Evolutionary conservation across 2,113 vertebrate genomes (phyloP).

Genomic region (Lophochroa leadbeateri): DNA sequence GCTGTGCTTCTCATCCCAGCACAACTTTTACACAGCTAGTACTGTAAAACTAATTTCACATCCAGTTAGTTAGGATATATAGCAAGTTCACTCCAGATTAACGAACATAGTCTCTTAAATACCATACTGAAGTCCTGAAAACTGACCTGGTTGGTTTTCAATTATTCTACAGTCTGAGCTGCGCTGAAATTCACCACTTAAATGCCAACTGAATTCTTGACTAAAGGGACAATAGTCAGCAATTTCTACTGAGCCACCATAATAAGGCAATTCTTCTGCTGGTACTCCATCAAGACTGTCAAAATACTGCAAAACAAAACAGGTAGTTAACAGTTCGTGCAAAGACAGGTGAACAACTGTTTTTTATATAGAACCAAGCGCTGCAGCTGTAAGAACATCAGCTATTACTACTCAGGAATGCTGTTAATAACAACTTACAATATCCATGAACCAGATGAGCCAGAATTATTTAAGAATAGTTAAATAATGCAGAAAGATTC

Average conservation of each 20-base stretch:
- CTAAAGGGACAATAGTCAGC: constrained; percentile 97
- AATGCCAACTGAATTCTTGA: constrained; percentile 97
- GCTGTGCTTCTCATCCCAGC: not conserved
- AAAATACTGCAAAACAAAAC: constrained; percentile 85
- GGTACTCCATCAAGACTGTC: constrained; percentile 85
- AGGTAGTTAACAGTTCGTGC: not conserved
- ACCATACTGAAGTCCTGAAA: not conserved
- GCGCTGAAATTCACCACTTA: constrained; percentile 93
- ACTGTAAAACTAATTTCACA: not conserved
- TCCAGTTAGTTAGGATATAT: not conserved
- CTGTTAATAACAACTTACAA: not conserved
- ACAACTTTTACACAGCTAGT: not conserved
- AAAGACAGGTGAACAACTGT: not conserved
- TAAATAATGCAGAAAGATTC: not conserved
- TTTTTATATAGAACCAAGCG: not conserved
- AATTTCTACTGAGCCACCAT: constrained; percentile 96
- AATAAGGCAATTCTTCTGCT: constrained; percentile 81
- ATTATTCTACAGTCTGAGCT: constrained; percentile 90
- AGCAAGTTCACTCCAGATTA: not conserved
- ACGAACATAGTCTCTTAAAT: not conserved
- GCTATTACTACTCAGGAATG: not conserved
- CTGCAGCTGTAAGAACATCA: not conserved
- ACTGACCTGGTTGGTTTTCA: constrained; percentile 92
- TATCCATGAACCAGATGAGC: not conserved
- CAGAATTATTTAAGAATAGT: not conserved